Evolutionary conservation across 1,140 invertebrate species (phyloP), one percentile per base, ranked within the genome.

Genomic region (Zaprionus gabonicus): DNA sequence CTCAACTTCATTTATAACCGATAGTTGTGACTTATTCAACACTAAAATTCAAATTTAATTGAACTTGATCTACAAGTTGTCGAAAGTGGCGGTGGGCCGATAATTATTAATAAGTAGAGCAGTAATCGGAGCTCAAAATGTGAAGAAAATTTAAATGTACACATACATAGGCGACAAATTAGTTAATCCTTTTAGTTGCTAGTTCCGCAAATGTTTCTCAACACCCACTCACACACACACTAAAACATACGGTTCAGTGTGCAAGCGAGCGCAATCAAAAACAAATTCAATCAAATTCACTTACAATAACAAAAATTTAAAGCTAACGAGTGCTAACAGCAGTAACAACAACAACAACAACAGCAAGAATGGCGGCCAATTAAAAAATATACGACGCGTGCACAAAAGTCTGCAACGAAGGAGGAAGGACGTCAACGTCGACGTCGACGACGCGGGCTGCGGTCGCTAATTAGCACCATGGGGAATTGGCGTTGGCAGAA

Each of bases 391-490:
- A 88, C 78, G 81, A 79, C 34, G 77, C 58, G 68, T 63, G 68
- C 73, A 76, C 57, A 71, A 76, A 79, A 79, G 73, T 78, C 63
- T 71, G 64, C 64, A 65, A n/a, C 64, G 66, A 68, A 51, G 76
- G 25, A 76, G 80, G 57, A 80, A 76, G 80, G 57, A 80, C 80
- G 83, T 63, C 63, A 73, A 79, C 74, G 73, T 75, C 78, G 78
- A 55, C 73, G 67, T 70, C 81, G 83, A 44, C 41, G 15, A 46
- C 41, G 41, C 2, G 17, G 41, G n/a, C 7, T 46, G 41, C 41
- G 41, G 41, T 6, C 41, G 77, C 90, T 91, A 91, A 91, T 91
- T 91, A 91, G 90, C 84, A 91, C 90, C 90, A 86, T 83, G 74
- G 90, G 90, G 90, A 91, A 91, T 91, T 91, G 74, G 85, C 71